Conservation (phyloP, 2,113 vertebrate species). For the Psilopogon haemacephalus region DNA sequence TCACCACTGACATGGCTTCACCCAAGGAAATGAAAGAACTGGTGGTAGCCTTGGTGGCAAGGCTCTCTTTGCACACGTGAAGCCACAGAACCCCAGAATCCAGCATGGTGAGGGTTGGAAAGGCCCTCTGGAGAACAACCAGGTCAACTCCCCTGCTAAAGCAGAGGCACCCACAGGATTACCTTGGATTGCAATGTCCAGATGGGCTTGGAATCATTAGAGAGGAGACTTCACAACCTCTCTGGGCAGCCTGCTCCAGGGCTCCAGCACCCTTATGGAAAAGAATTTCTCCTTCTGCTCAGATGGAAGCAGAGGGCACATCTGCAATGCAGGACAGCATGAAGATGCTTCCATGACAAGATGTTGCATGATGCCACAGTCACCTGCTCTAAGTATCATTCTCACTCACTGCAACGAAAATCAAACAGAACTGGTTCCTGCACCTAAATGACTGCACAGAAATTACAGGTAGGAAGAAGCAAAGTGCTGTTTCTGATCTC, state of each 20-base stretch:
- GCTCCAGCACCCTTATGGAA: too few relatives aligned
- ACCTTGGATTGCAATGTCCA: too few relatives aligned
- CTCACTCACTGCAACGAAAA: background rate
- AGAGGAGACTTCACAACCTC: too few relatives aligned
- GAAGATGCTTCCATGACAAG: background rate
- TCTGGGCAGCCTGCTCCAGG: too few relatives aligned
- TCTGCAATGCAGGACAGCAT: background rate
- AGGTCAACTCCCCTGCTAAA: too few relatives aligned
- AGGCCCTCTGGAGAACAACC: too few relatives aligned
- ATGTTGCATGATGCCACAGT: background rate
- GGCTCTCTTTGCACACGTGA: background rate
- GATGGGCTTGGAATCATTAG: too few relatives aligned
- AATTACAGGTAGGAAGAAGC: background rate
- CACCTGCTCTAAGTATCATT: background rate
- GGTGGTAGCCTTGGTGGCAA: background rate
- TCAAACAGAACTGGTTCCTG: background rate
- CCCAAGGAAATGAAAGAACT: rapidly evolving
- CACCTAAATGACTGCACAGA: background rate
- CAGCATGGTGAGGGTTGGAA: background rate
- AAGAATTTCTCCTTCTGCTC: background rate
- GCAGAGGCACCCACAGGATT: too few relatives aligned
- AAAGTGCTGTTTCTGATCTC: background rate
- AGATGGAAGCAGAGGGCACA: background rate
- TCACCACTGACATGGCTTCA: background rate
- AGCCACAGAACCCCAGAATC: background rate